Evolutionary conservation across 2,797 vertebrate species (phyloP).

Genomic region (Clarias fuscus): DNA sequence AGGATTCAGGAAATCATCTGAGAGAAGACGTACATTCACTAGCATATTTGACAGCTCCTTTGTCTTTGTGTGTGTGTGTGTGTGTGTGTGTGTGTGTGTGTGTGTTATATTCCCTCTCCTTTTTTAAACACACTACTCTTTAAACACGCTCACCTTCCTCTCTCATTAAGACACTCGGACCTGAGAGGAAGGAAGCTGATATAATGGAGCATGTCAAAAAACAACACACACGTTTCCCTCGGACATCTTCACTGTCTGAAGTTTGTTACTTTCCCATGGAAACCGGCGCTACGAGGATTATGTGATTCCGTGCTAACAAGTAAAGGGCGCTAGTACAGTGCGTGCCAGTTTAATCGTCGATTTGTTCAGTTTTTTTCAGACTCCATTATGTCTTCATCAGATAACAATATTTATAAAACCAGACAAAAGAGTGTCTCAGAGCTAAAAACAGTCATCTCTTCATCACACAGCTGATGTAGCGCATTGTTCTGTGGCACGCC

Average conservation of each 20-base stretch:
- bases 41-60: background rate
- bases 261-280: background rate
- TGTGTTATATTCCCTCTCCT: background rate
- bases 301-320: background rate
- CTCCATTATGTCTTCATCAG: background rate
- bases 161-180: constrained; percentile 68
- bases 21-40: constrained; percentile 3
- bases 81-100: background rate
- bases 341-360: background rate
- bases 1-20: background rate
- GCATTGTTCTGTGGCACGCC: background rate
- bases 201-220: constrained; percentile 51
- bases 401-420: background rate
- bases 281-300: background rate
- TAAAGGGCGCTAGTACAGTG: background rate
- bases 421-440: background rate
- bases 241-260: background rate
- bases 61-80: background rate
- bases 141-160: constrained; percentile 58
- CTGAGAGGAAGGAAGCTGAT: constrained; percentile 68
- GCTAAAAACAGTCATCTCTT: background rate
- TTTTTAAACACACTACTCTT: constrained; percentile 8
- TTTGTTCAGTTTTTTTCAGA: background rate
- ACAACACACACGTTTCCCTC: background rate
- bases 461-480: background rate